Conservation (phyloP, 2,797 vertebrate species). For the Myoxocephalus aenaeus region DNA sequence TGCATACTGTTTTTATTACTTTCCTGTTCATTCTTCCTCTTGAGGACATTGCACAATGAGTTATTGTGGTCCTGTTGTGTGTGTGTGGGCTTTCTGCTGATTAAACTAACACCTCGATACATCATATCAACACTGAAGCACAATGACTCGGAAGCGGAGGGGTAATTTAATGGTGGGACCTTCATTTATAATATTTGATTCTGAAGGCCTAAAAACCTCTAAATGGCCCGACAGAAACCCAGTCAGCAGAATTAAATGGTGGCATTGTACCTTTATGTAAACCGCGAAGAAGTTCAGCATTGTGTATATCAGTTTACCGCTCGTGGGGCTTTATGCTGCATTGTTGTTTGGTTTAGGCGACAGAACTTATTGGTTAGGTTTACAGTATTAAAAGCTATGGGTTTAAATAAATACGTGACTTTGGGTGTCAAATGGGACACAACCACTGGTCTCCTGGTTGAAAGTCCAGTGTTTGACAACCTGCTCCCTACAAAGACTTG, state of each 20-base stretch:
- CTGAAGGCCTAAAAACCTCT: neutral
- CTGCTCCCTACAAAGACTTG: neutral
- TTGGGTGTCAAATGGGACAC: neutral
- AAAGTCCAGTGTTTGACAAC: neutral
- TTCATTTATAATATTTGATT: neutral
- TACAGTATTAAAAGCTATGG: neutral
- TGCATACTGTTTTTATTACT: neutral
- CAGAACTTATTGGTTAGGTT: neutral
- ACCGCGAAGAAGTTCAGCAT: neutral
- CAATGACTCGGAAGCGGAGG: neutral
- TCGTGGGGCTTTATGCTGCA: too few species aligned
- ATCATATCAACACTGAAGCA: constrained; percentile 21
- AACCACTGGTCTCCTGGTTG: neutral
- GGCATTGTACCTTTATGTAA: neutral
- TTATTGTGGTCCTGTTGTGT: constrained; percentile 32
- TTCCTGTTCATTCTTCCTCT: constrained; percentile 19
- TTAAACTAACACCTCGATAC: constrained; percentile 35
- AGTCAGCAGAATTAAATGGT: neutral
- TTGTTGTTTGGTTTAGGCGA: too few species aligned
- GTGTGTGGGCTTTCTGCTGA: constrained; percentile 39
- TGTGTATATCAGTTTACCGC: too few species aligned
- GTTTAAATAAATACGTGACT: neutral
- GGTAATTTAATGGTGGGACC: neutral
- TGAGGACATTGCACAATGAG: constrained; percentile 7
- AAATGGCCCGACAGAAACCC: neutral